Percentiles rank a stretch among this genome's conserved stretches.
Conservation (phyloP, 2,113 vertebrate genomes). For the Lethenteron camtschaticum region DNA sequence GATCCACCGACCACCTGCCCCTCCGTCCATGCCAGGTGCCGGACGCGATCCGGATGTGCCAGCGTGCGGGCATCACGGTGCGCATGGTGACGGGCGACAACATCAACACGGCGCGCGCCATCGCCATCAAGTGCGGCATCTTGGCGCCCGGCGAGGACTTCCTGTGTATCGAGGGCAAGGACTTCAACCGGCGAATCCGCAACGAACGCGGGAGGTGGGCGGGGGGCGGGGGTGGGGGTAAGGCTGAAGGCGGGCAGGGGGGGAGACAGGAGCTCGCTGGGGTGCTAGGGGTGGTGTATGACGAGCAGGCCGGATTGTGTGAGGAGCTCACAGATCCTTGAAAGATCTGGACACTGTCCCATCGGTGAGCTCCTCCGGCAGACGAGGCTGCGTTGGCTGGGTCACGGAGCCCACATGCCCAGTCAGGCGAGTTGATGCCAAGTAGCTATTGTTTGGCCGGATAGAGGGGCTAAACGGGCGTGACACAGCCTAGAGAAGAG, state of each 20-base stretch:
- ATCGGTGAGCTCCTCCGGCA: neutral
- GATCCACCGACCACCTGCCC: too few relatives aligned
- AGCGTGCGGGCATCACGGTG: conserved; percentile 62
- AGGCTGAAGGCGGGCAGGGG: neutral
- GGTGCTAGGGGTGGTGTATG: neutral
- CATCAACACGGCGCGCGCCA: conserved; percentile 60
- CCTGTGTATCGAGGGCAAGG: conserved; percentile 58
- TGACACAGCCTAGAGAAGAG: too few relatives aligned
- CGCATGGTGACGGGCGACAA: conserved; percentile 75
- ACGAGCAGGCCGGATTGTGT: neutral
- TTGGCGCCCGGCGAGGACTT: conserved; percentile 62
- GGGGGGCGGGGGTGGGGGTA: neutral
- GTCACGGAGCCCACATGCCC: neutral
- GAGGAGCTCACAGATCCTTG: neutral
- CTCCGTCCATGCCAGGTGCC: conserved; percentile 30
- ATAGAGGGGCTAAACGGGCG: too few relatives aligned
- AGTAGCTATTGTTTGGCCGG: too few relatives aligned
- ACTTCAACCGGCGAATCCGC: conserved; percentile 60
- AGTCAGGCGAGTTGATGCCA: neutral
- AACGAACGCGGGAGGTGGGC: conserved; percentile 63
- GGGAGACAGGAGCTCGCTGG: neutral
- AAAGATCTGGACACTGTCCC: neutral
- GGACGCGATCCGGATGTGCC: conserved; percentile 63
- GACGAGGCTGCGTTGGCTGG: neutral
- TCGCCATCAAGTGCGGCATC: conserved; percentile 61